These are phyloP conservation scores for Melinaea marsaeus DNA, from an alignment of 2,888 invertebrate species.

Conservation along the genomic window DNA sequence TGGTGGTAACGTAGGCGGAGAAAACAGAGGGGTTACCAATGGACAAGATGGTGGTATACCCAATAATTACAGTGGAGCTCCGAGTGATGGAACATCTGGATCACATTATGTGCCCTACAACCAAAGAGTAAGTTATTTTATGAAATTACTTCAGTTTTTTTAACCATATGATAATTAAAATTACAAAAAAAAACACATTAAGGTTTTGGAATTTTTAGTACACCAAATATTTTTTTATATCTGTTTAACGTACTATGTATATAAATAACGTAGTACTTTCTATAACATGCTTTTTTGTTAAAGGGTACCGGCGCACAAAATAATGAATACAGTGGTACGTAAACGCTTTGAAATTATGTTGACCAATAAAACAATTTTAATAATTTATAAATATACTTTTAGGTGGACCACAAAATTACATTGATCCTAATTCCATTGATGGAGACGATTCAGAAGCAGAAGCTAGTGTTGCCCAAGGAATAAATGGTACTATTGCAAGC, in stretches of 20 bases:
- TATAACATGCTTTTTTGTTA: constrained; percentile 17
- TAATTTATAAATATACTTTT: constrained; percentile 12
- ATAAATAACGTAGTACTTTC: no score
- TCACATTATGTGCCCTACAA: constrained; percentile 26
- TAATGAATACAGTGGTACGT: constrained; percentile 32
- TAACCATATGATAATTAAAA: neutral
- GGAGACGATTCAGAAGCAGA: constrained; percentile 86
- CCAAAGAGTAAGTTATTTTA: constrained; percentile 38
- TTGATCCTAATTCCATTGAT: constrained; percentile 69
- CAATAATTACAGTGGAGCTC: neutral
- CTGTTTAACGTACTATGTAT: neutral
- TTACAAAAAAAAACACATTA: neutral
- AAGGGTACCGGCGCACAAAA: constrained; percentile 28
- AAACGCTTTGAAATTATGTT: constrained; percentile 1
- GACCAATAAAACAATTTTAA: neutral
- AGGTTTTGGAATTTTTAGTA: no score
- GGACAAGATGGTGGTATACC: constrained; percentile 10
- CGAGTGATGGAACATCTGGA: constrained; percentile 3
- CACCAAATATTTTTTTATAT: neutral
- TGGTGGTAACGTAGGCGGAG: neutral
- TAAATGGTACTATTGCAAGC: constrained; percentile 83
- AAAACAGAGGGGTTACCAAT: constrained; percentile 18
- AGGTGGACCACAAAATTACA: constrained; percentile 62
- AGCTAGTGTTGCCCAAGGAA: constrained; percentile 77
- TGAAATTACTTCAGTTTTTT: neutral